Percentiles rank a stretch among this genome's conserved stretches.
Conservation (phyloP, 2,888 invertebrate species). For the Tholera decimalis region DNA sequence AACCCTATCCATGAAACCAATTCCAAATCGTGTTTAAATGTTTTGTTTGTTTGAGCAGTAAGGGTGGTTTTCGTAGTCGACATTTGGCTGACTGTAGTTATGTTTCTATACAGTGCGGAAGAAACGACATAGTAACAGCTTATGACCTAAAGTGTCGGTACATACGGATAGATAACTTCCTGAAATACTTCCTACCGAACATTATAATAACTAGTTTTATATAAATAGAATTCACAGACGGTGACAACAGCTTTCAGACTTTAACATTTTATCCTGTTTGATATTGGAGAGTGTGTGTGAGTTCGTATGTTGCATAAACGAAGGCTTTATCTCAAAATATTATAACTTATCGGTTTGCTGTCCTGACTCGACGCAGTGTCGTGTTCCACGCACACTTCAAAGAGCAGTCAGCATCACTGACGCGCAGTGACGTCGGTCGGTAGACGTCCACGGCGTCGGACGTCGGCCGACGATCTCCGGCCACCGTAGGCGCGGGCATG, state of each 20-base stretch:
- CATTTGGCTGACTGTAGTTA: background rate
- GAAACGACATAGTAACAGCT: constrained; percentile 32
- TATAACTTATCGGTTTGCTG: no score
- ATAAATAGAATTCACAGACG: constrained; percentile 9
- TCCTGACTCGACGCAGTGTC: no score
- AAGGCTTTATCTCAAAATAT: no score
- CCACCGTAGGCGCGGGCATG: no score
- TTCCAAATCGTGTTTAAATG: no score
- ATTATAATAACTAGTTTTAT: constrained; percentile 5
- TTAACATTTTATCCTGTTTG: background rate
- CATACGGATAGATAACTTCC: constrained; percentile 26
- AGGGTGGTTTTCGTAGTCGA: background rate
- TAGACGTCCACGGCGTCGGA: no score
- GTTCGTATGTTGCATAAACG: no score
- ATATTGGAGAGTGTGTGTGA: background rate
- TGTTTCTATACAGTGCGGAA: constrained; percentile 25
- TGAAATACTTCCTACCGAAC: constrained; percentile 41
- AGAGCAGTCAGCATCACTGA: no score
- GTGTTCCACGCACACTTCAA: no score
- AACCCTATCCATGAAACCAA: no score
- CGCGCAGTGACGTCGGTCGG: no score
- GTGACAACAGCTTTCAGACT: background rate
- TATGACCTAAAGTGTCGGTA: background rate
- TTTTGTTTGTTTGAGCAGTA: background rate
- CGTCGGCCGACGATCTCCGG: no score